Evolutionary conservation across 2,113 vertebrate species (phyloP).

Genomic region (Pongo abelii): DNA sequence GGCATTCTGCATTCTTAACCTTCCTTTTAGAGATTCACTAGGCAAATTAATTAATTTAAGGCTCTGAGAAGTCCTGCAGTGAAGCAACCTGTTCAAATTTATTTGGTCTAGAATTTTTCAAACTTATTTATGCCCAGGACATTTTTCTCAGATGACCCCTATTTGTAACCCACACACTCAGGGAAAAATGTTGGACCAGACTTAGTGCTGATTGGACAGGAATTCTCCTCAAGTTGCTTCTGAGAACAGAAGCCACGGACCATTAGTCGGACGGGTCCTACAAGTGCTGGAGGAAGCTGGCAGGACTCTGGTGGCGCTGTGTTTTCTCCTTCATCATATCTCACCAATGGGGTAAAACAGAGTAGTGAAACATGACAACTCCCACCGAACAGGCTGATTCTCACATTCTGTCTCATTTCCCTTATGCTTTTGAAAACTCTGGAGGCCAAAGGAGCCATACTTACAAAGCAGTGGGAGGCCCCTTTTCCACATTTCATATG

Average conservation of each 20-base stretch:
- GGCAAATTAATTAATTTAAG: conserved; percentile 10
- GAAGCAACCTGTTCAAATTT: conserved; percentile 11
- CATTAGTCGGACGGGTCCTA: conserved; percentile 69
- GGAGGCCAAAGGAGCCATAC: conserved; percentile 77
- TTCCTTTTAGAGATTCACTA: neutral
- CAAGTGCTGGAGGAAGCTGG: conserved; percentile 68
- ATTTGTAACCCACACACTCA: neutral
- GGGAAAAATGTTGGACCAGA: conserved; percentile 57
- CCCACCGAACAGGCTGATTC: conserved; percentile 83
- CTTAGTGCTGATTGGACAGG: conserved; percentile 73
- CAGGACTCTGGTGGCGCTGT: conserved; percentile 63
- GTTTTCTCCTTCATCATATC: conserved; percentile 71
- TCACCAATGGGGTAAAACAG: conserved; percentile 81
- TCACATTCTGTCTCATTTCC: conserved; percentile 85
- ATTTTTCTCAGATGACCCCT: neutral
- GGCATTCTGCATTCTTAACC: neutral
- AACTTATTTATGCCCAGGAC: neutral
- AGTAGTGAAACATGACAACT: conserved; percentile 82
- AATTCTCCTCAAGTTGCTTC: conserved; percentile 73
- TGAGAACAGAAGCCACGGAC: conserved; percentile 76
- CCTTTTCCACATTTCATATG: conserved; percentile 69
- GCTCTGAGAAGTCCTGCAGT: neutral
- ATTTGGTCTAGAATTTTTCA: conserved; percentile 16
- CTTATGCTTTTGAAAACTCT: conserved; percentile 78
- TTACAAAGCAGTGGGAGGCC: conserved; percentile 81